Conservation (phyloP, 2,888 invertebrate species). For the Drosophila ezoana region DNA sequence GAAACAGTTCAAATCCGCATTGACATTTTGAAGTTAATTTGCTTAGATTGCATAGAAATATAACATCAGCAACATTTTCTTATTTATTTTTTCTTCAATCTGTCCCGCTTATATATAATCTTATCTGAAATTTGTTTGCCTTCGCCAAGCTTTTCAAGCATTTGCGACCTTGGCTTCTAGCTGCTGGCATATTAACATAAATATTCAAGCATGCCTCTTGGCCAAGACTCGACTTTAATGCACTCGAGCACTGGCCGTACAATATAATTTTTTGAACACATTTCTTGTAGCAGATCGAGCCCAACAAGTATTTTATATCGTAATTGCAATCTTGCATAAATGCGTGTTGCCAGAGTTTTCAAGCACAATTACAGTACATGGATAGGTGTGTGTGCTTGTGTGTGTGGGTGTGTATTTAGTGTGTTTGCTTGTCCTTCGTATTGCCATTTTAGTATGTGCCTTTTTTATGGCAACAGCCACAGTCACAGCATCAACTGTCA, state of each 20-base stretch:
- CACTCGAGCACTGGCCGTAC: constrained; percentile 15
- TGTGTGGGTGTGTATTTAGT: constrained; percentile 29
- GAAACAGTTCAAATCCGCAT: no score
- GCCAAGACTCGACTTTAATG: constrained; percentile 35
- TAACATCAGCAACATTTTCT: neutral
- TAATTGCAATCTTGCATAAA: constrained; percentile 78
- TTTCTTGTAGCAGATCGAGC: constrained; percentile 37
- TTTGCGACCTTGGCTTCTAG: constrained; percentile 37
- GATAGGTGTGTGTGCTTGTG: constrained; percentile 6
- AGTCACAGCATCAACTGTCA: constrained; percentile 35
- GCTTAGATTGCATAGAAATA: no score
- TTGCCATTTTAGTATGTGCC: constrained; percentile 70
- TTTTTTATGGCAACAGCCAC: constrained; percentile 56
- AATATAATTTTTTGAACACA: constrained; percentile 17
- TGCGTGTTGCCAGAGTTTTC: constrained; percentile 64
- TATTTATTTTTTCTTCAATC: neutral
- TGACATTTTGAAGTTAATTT: no score
- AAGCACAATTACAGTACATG: constrained; percentile 60
- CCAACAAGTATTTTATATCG: constrained; percentile 71
- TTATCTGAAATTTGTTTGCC: neutral
- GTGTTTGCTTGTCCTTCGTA: constrained; percentile 78
- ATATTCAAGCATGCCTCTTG: constrained; percentile 28
- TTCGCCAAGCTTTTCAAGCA: constrained; percentile 5
- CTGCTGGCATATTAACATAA: constrained; percentile 35
- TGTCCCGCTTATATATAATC: neutral